A percentile compares a stretch with the other conserved stretches of the same genome.
phyloP scores from a whole-genome alignment of 2,113 vertebrate species.

The Rhabdomys dilectus region DNA sequence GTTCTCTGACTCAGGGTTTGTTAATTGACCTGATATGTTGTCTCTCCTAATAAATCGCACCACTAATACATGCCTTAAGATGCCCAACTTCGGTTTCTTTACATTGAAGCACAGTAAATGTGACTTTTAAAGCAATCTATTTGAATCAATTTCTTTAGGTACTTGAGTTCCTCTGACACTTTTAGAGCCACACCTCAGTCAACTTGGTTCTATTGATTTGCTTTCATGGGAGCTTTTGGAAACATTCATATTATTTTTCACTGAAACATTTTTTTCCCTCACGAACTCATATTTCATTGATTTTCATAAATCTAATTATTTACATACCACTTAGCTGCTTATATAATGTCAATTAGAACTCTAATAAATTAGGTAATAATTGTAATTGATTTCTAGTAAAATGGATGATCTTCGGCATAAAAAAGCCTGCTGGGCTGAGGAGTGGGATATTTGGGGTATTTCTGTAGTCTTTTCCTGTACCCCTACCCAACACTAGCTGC shows the following conservation, averaged over 20 bases:
- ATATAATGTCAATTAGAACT: not conserved
- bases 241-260: conserved; percentile 12
- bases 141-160: conserved; percentile 22
- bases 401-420: not conserved
- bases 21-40: conserved; percentile 72
- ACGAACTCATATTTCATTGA: conserved; percentile 2
- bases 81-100: conserved; percentile 61
- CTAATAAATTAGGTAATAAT: not conserved
- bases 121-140: conserved; percentile 38
- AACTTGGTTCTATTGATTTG: not conserved
- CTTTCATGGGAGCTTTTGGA: conserved; percentile 29
- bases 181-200: not conserved
- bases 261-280: not conserved
- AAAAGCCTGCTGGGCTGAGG: not conserved
- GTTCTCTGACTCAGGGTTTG: conserved; percentile 28
- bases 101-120: conserved; percentile 56
- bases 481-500: fast-evolving
- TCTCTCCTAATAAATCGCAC: conserved; percentile 60
- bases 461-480: not conserved
- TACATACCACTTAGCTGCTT: not conserved
- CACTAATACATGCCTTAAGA: conserved; percentile 54
- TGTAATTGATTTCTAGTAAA: not conserved
- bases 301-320: conserved; percentile 50
- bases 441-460: not conserved
- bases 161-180: not conserved